Conservation (phyloP, 2,888 invertebrate genomes). For the Colostygia pectinataria region DNA sequence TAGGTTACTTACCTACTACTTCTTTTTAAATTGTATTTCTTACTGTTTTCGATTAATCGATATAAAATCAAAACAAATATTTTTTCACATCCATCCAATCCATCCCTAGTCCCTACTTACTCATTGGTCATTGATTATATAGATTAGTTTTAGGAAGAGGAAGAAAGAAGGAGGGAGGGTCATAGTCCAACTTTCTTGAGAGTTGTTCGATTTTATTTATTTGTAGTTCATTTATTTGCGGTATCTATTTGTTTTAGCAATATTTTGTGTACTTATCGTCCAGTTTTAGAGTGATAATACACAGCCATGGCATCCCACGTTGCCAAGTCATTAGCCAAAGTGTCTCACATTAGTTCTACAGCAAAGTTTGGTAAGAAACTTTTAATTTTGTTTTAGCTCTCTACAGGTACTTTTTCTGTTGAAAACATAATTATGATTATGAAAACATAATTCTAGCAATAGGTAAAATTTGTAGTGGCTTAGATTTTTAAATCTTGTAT, state of each 20-base stretch:
- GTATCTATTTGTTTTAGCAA: conserved; percentile 45
- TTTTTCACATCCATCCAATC: too few relatives aligned
- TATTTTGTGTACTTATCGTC: conserved; percentile 37
- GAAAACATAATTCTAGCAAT: too few relatives aligned
- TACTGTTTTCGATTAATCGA: too few relatives aligned
- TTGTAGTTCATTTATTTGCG: conserved; percentile 39
- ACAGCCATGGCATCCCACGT: conserved; percentile 73
- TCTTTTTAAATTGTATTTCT: too few relatives aligned
- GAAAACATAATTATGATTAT: too few relatives aligned
- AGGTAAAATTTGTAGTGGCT: neutral
- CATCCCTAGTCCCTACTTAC: too few relatives aligned
- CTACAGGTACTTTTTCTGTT: conserved; percentile 1
- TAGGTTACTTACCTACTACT: too few relatives aligned
- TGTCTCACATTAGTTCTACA: conserved; percentile 61
- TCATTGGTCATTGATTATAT: too few relatives aligned
- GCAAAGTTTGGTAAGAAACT: conserved; percentile 69
- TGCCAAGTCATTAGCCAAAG: conserved; percentile 70
- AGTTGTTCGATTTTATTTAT: conserved; percentile 49
- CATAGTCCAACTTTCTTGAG: conserved; percentile 74
- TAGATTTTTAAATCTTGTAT: neutral
- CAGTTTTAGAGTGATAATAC: conserved; percentile 36
- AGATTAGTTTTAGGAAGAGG: too few relatives aligned
- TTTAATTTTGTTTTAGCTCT: conserved; percentile 24
- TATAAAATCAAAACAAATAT: too few relatives aligned
- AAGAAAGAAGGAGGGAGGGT: too few relatives aligned